phyloP scores from a whole-genome alignment of 2,888 invertebrate species.

The Chrysolina americana region DNA sequence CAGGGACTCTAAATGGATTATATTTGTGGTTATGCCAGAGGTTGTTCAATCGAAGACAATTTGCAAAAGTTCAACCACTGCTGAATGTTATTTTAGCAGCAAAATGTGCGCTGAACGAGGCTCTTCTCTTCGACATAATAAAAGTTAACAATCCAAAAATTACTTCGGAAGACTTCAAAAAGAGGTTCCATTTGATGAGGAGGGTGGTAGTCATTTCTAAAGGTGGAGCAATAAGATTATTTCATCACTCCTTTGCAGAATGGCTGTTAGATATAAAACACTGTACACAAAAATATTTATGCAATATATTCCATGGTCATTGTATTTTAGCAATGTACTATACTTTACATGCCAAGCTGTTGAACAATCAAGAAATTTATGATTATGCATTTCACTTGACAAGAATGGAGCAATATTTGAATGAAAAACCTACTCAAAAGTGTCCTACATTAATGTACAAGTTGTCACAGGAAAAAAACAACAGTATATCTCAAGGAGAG shows the following conservation, averaged over 20 bases:
- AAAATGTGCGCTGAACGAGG: conserved; percentile 86
- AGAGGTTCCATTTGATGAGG: conserved; percentile 82
- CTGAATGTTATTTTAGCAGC: conserved; percentile 91
- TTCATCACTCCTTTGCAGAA: conserved; percentile 95
- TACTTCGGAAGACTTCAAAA: conserved; percentile 84
- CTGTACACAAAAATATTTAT: conserved; percentile 94
- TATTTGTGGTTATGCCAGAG: conserved; percentile 96
- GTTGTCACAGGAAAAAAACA: conserved; percentile 61
- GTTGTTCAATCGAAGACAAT: conserved; percentile 90
- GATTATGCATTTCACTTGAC: conserved; percentile 81
- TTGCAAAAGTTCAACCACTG: conserved; percentile 87
- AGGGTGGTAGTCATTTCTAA: conserved; percentile 75
- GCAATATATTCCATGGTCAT: conserved; percentile 89
- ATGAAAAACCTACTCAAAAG: conserved; percentile 69
- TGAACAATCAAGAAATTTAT: conserved; percentile 83
- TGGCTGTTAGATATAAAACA: conserved; percentile 99
- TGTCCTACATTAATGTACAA: conserved; percentile 63
- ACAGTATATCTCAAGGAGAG: conserved; percentile 51
- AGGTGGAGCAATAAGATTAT: conserved; percentile 79
- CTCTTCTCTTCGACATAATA: conserved; percentile 86
- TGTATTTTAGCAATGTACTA: conserved; percentile 90
- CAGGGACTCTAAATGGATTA: conserved; percentile 94
- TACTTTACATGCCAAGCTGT: conserved; percentile 78
- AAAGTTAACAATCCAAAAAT: conserved; percentile 85
- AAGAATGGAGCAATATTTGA: conserved; percentile 76